These are phyloP conservation scores for Heterocephalus glaber DNA, from an alignment of 2,113 vertebrate genomes.

Conservation along the genomic window DNA sequence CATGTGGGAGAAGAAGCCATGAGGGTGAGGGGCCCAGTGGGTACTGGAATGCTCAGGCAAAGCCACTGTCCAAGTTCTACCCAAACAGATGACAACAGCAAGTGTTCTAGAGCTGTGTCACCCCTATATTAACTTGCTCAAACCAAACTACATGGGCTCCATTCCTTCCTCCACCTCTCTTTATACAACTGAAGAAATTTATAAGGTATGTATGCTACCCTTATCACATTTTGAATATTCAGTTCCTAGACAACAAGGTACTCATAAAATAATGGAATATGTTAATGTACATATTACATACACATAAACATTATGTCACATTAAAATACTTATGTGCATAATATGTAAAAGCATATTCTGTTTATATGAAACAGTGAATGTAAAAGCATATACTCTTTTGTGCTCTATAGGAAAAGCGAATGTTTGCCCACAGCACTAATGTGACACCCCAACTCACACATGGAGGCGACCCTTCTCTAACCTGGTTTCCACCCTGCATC, in stretches of 20 bases:
- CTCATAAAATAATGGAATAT: neutral
- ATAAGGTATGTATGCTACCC: fast-evolving
- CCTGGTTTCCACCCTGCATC: neutral
- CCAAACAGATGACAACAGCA: neutral
- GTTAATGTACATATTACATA: too few species aligned
- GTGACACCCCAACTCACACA: fast-evolving
- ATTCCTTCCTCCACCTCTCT: neutral
- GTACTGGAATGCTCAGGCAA: too few species aligned
- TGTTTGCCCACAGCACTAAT: neutral
- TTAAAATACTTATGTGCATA: fast-evolving
- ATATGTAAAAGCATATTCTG: neutral
- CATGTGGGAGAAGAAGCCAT: fast-evolving
- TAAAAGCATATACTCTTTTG: neutral
- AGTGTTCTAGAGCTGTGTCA: fast-evolving
- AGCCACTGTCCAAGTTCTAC: neutral
- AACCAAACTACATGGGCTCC: fast-evolving
- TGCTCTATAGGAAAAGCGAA: neutral
- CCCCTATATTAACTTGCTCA: neutral
- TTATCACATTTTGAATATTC: neutral
- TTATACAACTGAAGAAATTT: neutral
- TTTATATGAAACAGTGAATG: neutral
- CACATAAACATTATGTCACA: neutral
- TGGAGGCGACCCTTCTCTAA: neutral
- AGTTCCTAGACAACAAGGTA: too few species aligned
- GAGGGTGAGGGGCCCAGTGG: fast-evolving